Evolutionary conservation across 2,888 invertebrate genomes (phyloP).

Genomic region (Ophion ventricosus): DNA sequence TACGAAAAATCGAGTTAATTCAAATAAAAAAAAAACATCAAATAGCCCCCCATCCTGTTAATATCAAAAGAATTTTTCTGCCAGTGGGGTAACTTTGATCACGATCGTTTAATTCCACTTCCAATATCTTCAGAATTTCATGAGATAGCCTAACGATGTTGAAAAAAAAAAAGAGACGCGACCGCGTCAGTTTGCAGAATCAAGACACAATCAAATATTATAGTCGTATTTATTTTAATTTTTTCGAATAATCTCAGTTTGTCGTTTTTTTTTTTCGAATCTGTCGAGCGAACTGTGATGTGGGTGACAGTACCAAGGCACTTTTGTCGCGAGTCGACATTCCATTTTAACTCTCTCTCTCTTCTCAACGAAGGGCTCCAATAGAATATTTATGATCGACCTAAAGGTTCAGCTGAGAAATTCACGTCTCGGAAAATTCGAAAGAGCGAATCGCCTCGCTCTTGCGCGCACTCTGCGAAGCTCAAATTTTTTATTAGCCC

Average conservation of each 20-base stretch:
- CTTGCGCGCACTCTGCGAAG: not conserved
- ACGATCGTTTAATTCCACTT: not conserved
- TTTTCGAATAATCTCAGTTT: not conserved
- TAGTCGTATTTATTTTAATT: not conserved
- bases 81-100: too few species aligned
- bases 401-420: not conserved
- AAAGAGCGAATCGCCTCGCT: not conserved
- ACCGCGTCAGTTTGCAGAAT: not conserved
- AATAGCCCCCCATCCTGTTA: too few species aligned
- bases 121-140: not conserved
- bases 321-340: not conserved
- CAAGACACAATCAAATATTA: not conserved
- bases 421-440: not conserved
- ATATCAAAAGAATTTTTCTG: too few species aligned
- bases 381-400: conserved; percentile 6
- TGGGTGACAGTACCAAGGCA: not conserved
- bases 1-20: too few species aligned
- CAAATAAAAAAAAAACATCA: too few species aligned
- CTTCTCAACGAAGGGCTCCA: not conserved
- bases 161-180: too few species aligned
- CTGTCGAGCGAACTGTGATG: not conserved
- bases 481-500: not conserved
- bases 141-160: too few species aligned
- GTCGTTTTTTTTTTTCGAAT: not conserved
- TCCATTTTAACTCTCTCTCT: not conserved